Evolutionary conservation across 2,888 invertebrate genomes (phyloP), one percentile per base, ranked within the genome.

Genomic region (Lasioglossum zephyrum): DNA sequence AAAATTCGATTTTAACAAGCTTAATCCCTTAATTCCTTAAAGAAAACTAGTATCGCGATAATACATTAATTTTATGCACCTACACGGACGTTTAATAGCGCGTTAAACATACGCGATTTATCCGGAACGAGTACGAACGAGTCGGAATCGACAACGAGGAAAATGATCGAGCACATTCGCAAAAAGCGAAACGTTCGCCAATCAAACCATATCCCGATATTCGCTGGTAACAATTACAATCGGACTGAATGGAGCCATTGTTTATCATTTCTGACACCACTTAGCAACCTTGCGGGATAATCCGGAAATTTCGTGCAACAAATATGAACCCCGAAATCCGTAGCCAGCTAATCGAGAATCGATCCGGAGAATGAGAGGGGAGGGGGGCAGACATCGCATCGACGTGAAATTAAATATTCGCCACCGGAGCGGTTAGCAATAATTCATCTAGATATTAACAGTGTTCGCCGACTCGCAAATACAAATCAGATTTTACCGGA

Each of bases 361-460:
- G 73, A 75, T 84, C 49, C 18, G 4, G 44, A 44, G 11, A 11
- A 11, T 11, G 11, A 11, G 44, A 11, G 11, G 11, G 2, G 11
- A 2, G 18, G 47, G 9, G n/a, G n/a, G 47, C 60, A 31, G 26
- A 31, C 31, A 39, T 16, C 49, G 60, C 41, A 53, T 53, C 53
- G 53, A 18, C 53, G 22, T 26, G 66, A 77, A 82, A 84, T 84
- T 66, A 84, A 78, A 72, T 60, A 75, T 70, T 47, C 41, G 26
- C 22, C 70, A 36, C 22, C 9, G 39, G 41, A 63, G 26, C 77
- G 49, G 49, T 72, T 70, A 53, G 57, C 57, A 57, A 83, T 83
- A 83, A 78, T 75, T 78, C 74, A 78, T 39, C 70, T 39, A 70
- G 78, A 78, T 83, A 84, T 84, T 82, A 84, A 77, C 84, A 70